Percentiles rank a stretch among this genome's conserved stretches.
Evolutionary conservation across 1,140 invertebrate genomes (phyloP).

Genomic region (Diorhabda carinulata): DNA sequence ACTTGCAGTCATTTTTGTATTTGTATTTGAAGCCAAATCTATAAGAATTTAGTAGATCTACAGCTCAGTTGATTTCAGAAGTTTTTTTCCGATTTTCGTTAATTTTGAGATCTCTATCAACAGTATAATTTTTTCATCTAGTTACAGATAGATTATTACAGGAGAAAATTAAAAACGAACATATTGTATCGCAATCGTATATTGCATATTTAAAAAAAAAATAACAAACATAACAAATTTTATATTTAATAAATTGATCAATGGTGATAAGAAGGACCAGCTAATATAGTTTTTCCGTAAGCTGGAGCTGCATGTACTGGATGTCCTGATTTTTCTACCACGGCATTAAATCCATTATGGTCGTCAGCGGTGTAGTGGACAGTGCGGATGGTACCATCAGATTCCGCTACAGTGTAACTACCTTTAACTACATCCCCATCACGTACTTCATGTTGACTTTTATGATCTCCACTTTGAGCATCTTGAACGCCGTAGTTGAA

Average conservation of each 20-base stretch:
- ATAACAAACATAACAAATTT: too few relatives aligned
- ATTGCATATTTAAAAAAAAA: too few relatives aligned
- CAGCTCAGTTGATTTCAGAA: too few relatives aligned
- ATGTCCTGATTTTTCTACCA: slow-evolving; percentile 16
- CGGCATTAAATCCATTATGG: slow-evolving; percentile 9
- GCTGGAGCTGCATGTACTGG: slow-evolving; percentile 23
- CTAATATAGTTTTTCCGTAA: slow-evolving; percentile 8
- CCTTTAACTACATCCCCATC: slow-evolving; percentile 40
- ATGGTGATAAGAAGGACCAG: neutral
- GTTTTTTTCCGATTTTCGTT: too few relatives aligned
- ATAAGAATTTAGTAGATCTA: too few relatives aligned
- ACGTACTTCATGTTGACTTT: slow-evolving; percentile 2
- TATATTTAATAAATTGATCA: neutral
- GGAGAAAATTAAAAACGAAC: too few relatives aligned
- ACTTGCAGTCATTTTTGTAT: too few relatives aligned
- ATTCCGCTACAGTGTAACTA: slow-evolving; percentile 60
- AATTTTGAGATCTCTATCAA: too few relatives aligned
- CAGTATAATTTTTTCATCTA: too few relatives aligned
- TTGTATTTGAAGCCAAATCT: too few relatives aligned
- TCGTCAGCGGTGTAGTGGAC: slow-evolving; percentile 61
- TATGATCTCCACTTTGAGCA: slow-evolving; percentile 2
- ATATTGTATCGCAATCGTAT: too few relatives aligned
- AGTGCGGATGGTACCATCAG: slow-evolving; percentile 58
- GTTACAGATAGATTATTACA: too few relatives aligned
- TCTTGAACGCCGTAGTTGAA: slow-evolving; percentile 9